Evolutionary conservation across 2,797 vertebrate species (phyloP).

Genomic region (Falco rusticolus): DNA sequence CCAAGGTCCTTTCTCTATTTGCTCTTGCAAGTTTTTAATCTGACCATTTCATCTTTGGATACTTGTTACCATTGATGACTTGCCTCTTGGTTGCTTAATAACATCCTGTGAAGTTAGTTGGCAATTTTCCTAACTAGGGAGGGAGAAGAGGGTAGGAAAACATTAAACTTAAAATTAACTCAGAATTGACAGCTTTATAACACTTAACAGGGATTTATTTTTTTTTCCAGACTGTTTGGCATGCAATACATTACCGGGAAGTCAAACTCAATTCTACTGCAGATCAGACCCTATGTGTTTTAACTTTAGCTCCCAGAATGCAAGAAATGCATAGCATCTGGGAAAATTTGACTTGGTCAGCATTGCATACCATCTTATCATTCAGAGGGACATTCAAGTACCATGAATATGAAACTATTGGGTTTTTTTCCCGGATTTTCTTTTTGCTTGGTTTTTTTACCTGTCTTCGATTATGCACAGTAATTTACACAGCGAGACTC

Average conservation of each 20-base stretch:
- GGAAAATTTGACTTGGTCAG: not conserved
- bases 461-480: not conserved
- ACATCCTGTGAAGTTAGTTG: not conserved
- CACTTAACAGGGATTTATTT: not conserved
- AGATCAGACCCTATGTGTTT: not conserved
- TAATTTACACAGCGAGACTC: not conserved
- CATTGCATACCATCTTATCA: not conserved
- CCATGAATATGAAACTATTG: not conserved
- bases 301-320: not conserved
- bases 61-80: not conserved
- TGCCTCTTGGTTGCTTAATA: not conserved
- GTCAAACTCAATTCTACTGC: not conserved
- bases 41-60: not conserved
- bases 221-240: not conserved
- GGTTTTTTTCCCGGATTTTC: not conserved
- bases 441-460: not conserved
- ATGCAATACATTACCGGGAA: not conserved
- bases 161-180: not conserved
- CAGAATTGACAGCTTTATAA: not conserved
- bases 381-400: not conserved
- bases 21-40: not conserved
- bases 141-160: not conserved
- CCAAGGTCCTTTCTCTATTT: not conserved
- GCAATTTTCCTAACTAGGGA: not conserved
- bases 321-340: not conserved